Conservation (phyloP, 1,140 invertebrate genomes). For the Bombus breviceps region DNA sequence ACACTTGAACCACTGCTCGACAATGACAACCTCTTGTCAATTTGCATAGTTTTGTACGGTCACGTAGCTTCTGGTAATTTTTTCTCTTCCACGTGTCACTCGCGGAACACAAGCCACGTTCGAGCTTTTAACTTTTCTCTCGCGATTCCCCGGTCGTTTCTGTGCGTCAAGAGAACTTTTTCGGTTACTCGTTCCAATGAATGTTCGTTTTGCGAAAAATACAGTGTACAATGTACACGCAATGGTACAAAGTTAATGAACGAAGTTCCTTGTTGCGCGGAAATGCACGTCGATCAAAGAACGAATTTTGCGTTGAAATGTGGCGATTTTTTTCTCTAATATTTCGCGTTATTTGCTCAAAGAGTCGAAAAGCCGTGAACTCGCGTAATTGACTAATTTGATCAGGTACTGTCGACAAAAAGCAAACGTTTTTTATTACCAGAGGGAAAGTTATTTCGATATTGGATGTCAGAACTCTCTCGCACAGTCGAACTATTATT, state of each 20-base stretch:
- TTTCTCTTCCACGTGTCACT: not conserved
- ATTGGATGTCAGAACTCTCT: not conserved
- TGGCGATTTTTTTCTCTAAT: not conserved
- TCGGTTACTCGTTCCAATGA: not conserved
- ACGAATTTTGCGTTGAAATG: not conserved
- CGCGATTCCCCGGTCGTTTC: not conserved
- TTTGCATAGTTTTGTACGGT: slow-evolving; percentile 24
- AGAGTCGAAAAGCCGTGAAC: not conserved
- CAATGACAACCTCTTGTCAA: not conserved
- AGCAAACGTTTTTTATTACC: not conserved
- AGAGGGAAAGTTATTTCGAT: not conserved
- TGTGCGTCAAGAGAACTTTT: not conserved
- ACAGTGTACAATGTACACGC: not conserved
- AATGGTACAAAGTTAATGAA: slow-evolving; percentile 12
- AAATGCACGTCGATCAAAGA: not conserved
- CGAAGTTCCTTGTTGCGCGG: not conserved
- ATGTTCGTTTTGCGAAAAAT: not conserved
- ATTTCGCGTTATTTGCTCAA: too few species aligned
- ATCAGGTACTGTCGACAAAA: not conserved
- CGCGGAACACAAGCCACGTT: not conserved
- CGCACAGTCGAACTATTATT: too few species aligned
- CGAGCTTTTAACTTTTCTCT: slow-evolving; percentile 7
- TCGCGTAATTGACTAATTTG: not conserved
- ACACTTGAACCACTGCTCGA: not conserved
- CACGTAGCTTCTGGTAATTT: not conserved